Conservation (phyloP, 2,797 vertebrate genomes). For the Anisognathus igniventris region DNA sequence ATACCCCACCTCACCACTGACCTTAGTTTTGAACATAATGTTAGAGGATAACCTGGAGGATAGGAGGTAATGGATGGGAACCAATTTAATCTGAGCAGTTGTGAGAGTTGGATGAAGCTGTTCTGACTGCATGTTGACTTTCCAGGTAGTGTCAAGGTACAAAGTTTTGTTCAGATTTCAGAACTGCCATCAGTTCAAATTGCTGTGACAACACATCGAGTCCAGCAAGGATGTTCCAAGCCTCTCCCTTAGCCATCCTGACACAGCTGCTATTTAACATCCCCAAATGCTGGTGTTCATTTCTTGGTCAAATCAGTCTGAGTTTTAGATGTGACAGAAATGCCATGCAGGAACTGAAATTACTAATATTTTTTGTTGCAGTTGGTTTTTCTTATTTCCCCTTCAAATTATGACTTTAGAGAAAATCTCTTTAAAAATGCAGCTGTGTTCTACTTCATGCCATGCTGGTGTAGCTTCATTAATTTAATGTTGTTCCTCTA, state of each 20-base stretch:
- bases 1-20: background rate
- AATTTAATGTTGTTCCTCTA: background rate
- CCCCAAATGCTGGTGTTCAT: conserved; percentile 9
- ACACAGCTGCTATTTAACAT: conserved; percentile 44
- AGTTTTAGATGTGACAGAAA: background rate
- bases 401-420: background rate
- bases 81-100: conserved; percentile 49
- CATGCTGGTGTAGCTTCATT: background rate
- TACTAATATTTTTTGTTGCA: background rate
- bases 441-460: background rate
- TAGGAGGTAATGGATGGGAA: conserved; percentile 36
- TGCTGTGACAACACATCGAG: conserved; percentile 49
- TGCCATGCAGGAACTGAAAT: background rate
- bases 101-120: conserved; percentile 18
- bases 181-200: conserved; percentile 18
- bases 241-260: background rate
- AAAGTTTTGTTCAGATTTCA: conserved; percentile 41
- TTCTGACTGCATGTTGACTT: conserved; percentile 44
- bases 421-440: background rate
- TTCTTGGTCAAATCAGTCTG: background rate
- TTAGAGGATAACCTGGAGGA: background rate
- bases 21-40: background rate
- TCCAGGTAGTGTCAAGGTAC: conserved; percentile 22
- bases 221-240: conserved; percentile 9
- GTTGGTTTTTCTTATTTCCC: background rate